phyloP scores from a whole-genome alignment of 1,140 invertebrate species.

The Melipona quadrifasciata region DNA sequence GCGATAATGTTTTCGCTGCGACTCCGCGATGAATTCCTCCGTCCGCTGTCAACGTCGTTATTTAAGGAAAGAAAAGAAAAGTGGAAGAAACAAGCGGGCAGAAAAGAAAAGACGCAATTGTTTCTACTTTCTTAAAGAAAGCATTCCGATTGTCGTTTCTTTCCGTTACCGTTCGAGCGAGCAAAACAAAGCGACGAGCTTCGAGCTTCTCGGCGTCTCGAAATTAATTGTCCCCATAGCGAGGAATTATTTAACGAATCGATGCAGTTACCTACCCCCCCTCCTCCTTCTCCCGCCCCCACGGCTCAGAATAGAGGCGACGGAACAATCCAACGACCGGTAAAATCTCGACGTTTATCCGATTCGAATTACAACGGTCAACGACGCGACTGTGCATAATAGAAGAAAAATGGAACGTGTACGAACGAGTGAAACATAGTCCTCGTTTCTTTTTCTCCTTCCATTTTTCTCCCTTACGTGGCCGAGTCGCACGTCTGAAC shows the following conservation, averaged over 20 bases:
- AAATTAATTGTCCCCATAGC: conserved; percentile 62
- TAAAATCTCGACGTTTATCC: conserved; percentile 56
- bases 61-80: neutral
- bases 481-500: neutral
- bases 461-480: neutral
- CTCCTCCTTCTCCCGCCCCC: neutral
- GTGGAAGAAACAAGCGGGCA: neutral
- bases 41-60: neutral
- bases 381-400: conserved; percentile 28
- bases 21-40: neutral
- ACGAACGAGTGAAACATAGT: conserved; percentile 16
- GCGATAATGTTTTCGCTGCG: neutral
- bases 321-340: conserved; percentile 24
- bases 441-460: neutral
- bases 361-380: conserved; percentile 33
- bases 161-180: conserved; percentile 56
- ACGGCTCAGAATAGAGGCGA: neutral
- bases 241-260: conserved; percentile 59
- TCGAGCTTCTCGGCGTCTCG: conserved; percentile 27
- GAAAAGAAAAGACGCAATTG: neutral
- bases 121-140: conserved; percentile 32
- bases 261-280: neutral
- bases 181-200: conserved; percentile 57
- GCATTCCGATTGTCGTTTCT: conserved; percentile 55
- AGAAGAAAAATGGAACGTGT: conserved; percentile 17